Conservation (phyloP, 2,113 vertebrate species). For the Saguinus midas region DNA sequence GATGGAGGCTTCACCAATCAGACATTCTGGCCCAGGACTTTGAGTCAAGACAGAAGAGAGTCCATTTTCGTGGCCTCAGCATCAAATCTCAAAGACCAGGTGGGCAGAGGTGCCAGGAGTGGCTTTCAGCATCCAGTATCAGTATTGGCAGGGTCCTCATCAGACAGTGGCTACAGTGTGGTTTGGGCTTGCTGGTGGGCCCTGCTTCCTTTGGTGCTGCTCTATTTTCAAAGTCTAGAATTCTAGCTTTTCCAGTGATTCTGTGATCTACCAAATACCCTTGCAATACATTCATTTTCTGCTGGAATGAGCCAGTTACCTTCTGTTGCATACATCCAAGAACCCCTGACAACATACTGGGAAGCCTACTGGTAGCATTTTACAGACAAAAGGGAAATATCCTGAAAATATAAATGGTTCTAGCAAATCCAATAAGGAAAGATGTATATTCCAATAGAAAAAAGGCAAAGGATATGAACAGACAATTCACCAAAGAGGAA, state of each 20-base stretch:
- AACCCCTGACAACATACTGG: neutral
- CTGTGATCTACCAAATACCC: neutral
- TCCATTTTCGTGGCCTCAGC: neutral
- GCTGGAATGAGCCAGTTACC: neutral
- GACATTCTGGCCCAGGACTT: neutral
- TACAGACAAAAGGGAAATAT: neutral
- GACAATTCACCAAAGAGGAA: neutral
- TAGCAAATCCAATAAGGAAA: constrained; percentile 33
- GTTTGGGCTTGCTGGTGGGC: neutral
- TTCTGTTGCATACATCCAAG: neutral
- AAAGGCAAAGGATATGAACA: neutral
- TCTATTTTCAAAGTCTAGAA: neutral
- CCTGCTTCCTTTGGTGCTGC: neutral
- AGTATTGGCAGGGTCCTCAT: neutral
- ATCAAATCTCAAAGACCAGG: neutral
- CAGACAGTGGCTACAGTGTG: neutral
- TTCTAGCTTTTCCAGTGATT: neutral
- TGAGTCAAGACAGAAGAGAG: neutral
- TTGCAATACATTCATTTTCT: constrained; percentile 9
- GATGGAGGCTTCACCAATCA: neutral
- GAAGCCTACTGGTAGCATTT: neutral
- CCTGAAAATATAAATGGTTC: neutral
- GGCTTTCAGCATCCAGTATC: neutral
- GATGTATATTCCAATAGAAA: neutral
- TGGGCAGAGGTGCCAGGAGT: neutral